Conservation (phyloP, 2,888 invertebrate genomes). For the Lysandra bellargus region DNA sequence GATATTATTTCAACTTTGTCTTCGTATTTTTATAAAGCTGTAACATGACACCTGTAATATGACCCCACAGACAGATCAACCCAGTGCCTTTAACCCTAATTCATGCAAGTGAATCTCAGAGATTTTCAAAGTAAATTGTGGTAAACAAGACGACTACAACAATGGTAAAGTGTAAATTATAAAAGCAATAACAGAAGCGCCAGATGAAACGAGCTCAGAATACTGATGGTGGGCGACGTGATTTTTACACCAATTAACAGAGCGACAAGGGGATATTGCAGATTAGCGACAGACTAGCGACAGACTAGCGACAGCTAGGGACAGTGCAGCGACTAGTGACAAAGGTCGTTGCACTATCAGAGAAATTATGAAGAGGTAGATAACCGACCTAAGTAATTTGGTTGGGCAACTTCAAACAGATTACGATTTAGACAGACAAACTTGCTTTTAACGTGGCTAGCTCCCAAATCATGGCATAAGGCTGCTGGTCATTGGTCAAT, state of each 20-base stretch:
- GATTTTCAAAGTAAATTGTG: neutral
- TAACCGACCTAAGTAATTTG: neutral
- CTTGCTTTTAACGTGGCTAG: too few relatives aligned
- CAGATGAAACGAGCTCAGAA: neutral
- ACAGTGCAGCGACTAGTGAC: neutral
- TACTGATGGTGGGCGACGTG: slow-evolving; percentile 12
- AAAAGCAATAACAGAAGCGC: slow-evolving; percentile 8
- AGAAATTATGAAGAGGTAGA: neutral
- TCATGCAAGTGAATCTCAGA: too few relatives aligned
- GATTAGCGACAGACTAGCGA: neutral
- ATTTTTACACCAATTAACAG: slow-evolving; percentile 9
- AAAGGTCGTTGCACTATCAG: neutral
- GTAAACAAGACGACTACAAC: neutral
- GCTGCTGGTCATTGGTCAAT: too few relatives aligned
- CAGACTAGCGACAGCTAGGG: neutral
- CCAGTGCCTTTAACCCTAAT: too few relatives aligned
- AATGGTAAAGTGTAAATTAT: slow-evolving; percentile 11
- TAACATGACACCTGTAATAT: too few relatives aligned
- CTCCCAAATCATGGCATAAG: too few relatives aligned
- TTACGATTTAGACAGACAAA: too few relatives aligned
- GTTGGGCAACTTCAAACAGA: too few relatives aligned
- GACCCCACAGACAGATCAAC: too few relatives aligned
- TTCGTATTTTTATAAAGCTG: too few relatives aligned
- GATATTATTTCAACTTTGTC: too few relatives aligned
- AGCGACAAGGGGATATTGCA: neutral